Conservation (phyloP, 2,797 vertebrate genomes). For the Oreortyx pictus region DNA sequence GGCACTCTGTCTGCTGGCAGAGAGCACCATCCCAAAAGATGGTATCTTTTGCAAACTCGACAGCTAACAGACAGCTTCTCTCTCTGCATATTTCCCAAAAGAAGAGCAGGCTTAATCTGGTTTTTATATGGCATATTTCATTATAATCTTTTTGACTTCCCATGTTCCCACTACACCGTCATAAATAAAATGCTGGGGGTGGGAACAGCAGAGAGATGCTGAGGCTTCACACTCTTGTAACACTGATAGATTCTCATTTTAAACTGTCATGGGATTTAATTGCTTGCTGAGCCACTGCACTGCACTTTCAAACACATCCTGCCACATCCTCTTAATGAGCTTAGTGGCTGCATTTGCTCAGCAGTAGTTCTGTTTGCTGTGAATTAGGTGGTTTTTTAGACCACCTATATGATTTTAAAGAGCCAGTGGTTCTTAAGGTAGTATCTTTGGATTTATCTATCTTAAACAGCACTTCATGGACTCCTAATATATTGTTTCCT, state of each 20-base stretch:
- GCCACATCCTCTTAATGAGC: constrained; percentile 83
- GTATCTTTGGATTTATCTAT: constrained; percentile 34
- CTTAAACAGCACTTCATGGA: constrained; percentile 13
- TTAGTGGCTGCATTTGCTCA: constrained; percentile 77
- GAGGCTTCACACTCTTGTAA: constrained; percentile 76
- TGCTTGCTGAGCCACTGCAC: constrained; percentile 77
- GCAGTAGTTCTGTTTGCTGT: constrained; percentile 75
- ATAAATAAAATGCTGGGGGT: constrained; percentile 72
- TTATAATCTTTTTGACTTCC: constrained; percentile 80
- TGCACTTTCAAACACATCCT: constrained; percentile 78
- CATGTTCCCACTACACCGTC: constrained; percentile 70
- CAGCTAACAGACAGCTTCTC: constrained; percentile 84
- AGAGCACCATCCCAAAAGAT: constrained; percentile 83
- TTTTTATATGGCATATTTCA: constrained; percentile 82
- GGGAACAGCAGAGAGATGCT: constrained; percentile 72
- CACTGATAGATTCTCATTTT: constrained; percentile 81
- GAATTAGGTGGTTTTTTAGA: constrained; percentile 73
- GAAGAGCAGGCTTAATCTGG: constrained; percentile 83
- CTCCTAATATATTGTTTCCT: constrained; percentile 25
- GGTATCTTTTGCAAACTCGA: constrained; percentile 85
- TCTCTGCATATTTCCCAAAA: constrained; percentile 83
- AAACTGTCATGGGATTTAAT: constrained; percentile 85
- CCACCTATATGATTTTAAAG: constrained; percentile 74
- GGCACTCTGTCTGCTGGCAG: constrained; percentile 83
- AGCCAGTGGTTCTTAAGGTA: constrained; percentile 59